Conservation (phyloP, 1,140 invertebrate genomes). For the Camponotus vicinus region DNA sequence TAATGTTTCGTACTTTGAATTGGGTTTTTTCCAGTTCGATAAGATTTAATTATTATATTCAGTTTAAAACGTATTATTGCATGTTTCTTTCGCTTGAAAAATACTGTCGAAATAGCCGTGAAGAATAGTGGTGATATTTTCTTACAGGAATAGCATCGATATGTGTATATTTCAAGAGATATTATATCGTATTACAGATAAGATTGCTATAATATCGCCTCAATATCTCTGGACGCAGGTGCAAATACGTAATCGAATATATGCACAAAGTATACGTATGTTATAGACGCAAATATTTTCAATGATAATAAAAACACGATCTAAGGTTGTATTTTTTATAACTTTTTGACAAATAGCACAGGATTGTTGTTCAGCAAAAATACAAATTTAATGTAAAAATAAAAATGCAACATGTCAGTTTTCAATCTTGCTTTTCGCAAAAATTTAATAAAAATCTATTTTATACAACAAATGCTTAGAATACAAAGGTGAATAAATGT, state of each 20-base stretch:
- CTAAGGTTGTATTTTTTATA: constrained; percentile 2
- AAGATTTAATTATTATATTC: neutral
- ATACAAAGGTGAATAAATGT: neutral
- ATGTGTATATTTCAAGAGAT: constrained; percentile 45
- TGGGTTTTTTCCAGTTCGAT: neutral
- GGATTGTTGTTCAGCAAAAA: neutral
- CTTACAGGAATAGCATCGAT: constrained; percentile 16
- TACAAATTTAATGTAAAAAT: neutral
- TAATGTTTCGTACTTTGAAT: neutral
- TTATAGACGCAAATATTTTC: constrained; percentile 33
- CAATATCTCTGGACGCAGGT: constrained; percentile 45
- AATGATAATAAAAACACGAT: constrained; percentile 32
- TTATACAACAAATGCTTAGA: neutral
- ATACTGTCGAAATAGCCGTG: constrained; percentile 25
- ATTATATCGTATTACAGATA: constrained; percentile 53
- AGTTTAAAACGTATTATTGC: neutral
- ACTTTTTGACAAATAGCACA: neutral
- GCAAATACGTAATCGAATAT: constrained; percentile 20
- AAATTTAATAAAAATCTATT: constrained; percentile 27
- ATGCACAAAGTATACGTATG: neutral
- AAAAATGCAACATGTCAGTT: neutral
- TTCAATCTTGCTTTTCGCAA: neutral
- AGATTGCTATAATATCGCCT: constrained; percentile 35
- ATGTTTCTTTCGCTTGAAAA: neutral
- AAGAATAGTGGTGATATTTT: constrained; percentile 45